Percentiles rank a stretch among this genome's conserved stretches.
These are phyloP conservation scores for fruit fly (Drosophila melanogaster) DNA, from an alignment of 1,140 invertebrate genomes.

Conservation along the genomic window Release_6_plus_ISO1_MT NT_037436.4:22047501-22048000, in stretches of 20 bases:
- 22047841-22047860: background rate
- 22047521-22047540: constrained; percentile 67
- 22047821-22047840: no score
- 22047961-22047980: constrained; percentile 9
- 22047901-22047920: background rate
- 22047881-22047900: no score
- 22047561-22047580: constrained; percentile 27
- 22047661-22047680: constrained; percentile 28
- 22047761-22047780: background rate
- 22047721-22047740: constrained; percentile 29
- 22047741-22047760: constrained; percentile 20
- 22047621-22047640: constrained; percentile 29
- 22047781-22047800: background rate
- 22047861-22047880: no score
- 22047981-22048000: constrained; percentile 3
- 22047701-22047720: constrained; percentile 51
- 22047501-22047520: constrained; percentile 52
- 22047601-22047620: constrained; percentile 61
- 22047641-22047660: constrained; percentile 61
- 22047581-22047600: constrained; percentile 66
- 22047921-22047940: background rate
- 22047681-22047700: constrained; percentile 66
- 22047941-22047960: background rate
- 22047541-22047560: constrained; percentile 42
- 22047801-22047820: background rate